Conservation (phyloP, 2,888 invertebrate genomes). For the Cetonia aurata region DNA sequence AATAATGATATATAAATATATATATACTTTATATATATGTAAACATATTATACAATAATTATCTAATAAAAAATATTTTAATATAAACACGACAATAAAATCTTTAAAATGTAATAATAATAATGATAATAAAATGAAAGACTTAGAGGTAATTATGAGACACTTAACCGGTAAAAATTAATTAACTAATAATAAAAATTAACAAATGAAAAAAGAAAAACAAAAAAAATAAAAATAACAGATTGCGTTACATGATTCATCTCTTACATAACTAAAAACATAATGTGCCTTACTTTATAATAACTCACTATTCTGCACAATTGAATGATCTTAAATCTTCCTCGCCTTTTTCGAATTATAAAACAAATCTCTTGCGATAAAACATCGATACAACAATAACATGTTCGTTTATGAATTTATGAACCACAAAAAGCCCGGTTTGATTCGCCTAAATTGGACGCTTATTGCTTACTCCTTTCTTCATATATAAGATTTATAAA, state of each 20-base stretch:
- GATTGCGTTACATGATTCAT: neutral
- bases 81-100: constrained; percentile 43
- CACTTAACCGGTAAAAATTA: constrained; percentile 38
- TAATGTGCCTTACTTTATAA: neutral
- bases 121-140: constrained; percentile 43
- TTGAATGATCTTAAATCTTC: neutral
- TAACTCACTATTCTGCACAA: neutral
- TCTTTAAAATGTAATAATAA: constrained; percentile 40
- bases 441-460: too few species aligned
- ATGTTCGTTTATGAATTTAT: too few species aligned
- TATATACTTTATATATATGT: constrained; percentile 1
- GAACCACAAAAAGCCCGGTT: too few species aligned
- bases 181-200: constrained; percentile 25
- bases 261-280: constrained; percentile 22
- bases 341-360: too few species aligned
- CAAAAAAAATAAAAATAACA: constrained; percentile 7
- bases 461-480: too few species aligned
- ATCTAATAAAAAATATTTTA: constrained; percentile 19
- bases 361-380: too few species aligned
- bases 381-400: too few species aligned
- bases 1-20: constrained; percentile 27
- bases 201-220: constrained; percentile 16
- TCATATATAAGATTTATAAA: too few species aligned
- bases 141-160: constrained; percentile 47
- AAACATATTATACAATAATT: constrained; percentile 2